A percentile compares a stretch with the other conserved stretches of the same genome.
These are phyloP conservation scores for Euthynnus affinis DNA, from an alignment of 2,797 vertebrate genomes.

Conservation along the genomic window DNA sequence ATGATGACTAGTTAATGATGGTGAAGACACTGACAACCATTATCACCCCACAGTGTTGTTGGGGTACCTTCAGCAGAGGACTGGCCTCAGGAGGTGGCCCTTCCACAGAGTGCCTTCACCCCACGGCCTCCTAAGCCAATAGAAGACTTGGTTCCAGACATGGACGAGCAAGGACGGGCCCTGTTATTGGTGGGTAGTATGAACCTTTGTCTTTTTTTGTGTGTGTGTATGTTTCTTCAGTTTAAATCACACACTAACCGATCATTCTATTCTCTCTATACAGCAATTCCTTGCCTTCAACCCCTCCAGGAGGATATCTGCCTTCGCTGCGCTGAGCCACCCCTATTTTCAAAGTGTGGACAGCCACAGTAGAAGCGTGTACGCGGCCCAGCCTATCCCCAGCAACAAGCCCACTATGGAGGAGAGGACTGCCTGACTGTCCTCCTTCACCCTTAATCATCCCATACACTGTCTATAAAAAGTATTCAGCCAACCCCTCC, in stretches of 20 bases:
- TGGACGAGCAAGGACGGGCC: slow-evolving; percentile 94
- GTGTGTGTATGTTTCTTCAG: background rate
- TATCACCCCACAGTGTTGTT: slow-evolving; percentile 86
- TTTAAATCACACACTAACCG: background rate
- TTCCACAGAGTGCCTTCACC: slow-evolving; percentile 95
- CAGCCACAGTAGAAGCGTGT: slow-evolving; percentile 91
- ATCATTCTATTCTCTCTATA: slow-evolving; percentile 40
- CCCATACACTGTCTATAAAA: slow-evolving; percentile 43
- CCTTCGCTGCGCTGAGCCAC: slow-evolving; percentile 94
- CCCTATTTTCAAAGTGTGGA: slow-evolving; percentile 96
- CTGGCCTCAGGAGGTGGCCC: slow-evolving; percentile 96
- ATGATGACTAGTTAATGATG: slow-evolving; percentile 23
- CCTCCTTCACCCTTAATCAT: slow-evolving; percentile 15
- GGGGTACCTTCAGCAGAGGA: slow-evolving; percentile 95
- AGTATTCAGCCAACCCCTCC: slow-evolving; percentile 17
- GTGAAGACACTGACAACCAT: slow-evolving; percentile 39
- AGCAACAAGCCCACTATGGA: slow-evolving; percentile 92
- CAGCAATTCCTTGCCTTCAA: slow-evolving; percentile 98
- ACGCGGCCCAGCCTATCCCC: slow-evolving; percentile 88
- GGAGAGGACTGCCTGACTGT: slow-evolving; percentile 90
- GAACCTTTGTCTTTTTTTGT: background rate
- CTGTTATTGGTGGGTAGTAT: slow-evolving; percentile 91
- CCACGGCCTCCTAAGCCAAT: slow-evolving; percentile 92
- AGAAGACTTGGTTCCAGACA: slow-evolving; percentile 94
- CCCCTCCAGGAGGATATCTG: slow-evolving; percentile 96